A percentile compares a stretch with the other conserved stretches of the same genome.
phyloP scores from a whole-genome alignment of 1,140 invertebrate species.

The Dreissena polymorpha region DNA sequence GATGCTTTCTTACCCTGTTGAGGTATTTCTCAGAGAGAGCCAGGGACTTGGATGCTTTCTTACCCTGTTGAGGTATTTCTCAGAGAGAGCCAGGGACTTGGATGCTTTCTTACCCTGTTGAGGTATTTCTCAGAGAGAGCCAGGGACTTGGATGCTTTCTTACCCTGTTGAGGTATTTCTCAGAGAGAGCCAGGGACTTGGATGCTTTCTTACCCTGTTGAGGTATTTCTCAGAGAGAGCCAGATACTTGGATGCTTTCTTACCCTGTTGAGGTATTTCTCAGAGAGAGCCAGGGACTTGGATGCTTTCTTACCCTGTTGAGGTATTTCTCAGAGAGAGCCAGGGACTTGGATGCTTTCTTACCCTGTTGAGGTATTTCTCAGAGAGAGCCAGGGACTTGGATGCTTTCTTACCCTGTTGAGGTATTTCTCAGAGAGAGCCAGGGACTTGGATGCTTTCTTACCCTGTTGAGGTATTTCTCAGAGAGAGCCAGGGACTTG shows the following conservation, averaged over 20 bases:
- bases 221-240: conserved; percentile 77
- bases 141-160: conserved; percentile 82
- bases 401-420: conserved; percentile 84
- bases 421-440: conserved; percentile 77
- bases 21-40: conserved; percentile 77
- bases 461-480: conserved; percentile 79
- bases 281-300: conserved; percentile 70
- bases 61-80: conserved; percentile 79
- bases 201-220: conserved; percentile 84
- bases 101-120: conserved; percentile 84
- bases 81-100: conserved; percentile 70
- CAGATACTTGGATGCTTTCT: conserved; percentile 82
- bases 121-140: conserved; percentile 77
- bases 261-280: conserved; percentile 79
- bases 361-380: conserved; percentile 79
- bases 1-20: conserved; percentile 84
- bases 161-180: conserved; percentile 79
- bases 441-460: conserved; percentile 82
- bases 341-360: conserved; percentile 82
- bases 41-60: conserved; percentile 82
- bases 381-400: conserved; percentile 70
- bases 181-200: conserved; percentile 70
- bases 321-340: conserved; percentile 77
- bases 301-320: conserved; percentile 84
- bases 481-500: conserved; percentile 70